Base-by-base conservation (phyloP, 2,113 vertebrate species). In the Cebus imitator region DNA sequence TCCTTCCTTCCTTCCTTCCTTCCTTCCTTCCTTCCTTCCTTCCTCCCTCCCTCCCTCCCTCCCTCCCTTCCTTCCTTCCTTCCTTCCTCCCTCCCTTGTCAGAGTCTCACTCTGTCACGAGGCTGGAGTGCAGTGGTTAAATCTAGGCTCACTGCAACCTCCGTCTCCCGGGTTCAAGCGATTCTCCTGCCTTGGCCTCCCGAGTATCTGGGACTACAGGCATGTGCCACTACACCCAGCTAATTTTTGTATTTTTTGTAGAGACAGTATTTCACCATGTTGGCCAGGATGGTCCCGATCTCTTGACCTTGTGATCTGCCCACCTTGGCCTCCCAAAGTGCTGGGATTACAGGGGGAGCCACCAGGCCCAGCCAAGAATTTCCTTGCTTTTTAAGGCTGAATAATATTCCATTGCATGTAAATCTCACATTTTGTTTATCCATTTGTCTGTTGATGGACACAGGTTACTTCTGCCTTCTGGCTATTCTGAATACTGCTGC, bases 321-420 rank as follows among this genome's bases (percentile, higher is more conserved):
- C 1, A 12, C 40, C 23, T 75, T 0, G 12, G 40, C 37, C 40
- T 75, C 40, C 72, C 12, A 75, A 43, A 75, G 72, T 75, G 37
- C 72, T 75, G 23, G 12, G 72, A 75, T 43, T 75, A 72, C 18
- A 43, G 40, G 12, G 37, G 43, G 40, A 75, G 6, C 40, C 72
- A 14, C 12, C 11, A 25, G 25, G 12, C 72, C 72, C 25, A 1
- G 72, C 37, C 17, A 64, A 92, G 66, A 79, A 91, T 91, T 45
- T 58, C 73, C 43, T 94, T 76, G 14, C 25, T 92, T 97, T 91
- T 87, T 32, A 90, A 96, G 61, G 43, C 13, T 61, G 37, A 75
- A 55, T 79, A 52, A 70, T 95, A 83, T 50, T 72, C 35, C 58
- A 43, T 68, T 75, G 1, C 52, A n/a, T n/a, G 5, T 55, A 87